A percentile compares a stretch with the other conserved stretches of the same genome.
Evolutionary conservation across 2,797 vertebrate genomes (phyloP).

Genomic region (Euthynnus affinis): DNA sequence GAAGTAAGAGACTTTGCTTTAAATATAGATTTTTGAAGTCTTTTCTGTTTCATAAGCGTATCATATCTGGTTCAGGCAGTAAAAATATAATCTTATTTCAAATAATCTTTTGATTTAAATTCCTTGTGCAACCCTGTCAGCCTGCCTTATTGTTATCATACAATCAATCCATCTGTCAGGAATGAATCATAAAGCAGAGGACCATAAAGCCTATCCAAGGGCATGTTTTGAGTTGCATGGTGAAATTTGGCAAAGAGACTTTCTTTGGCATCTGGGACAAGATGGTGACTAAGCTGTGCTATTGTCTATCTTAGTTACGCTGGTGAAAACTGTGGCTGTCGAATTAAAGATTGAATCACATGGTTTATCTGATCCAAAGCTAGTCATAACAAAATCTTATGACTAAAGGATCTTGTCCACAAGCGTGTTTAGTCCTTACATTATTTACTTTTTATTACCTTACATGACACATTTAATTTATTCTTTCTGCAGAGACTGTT

Average conservation of each 20-base stretch:
- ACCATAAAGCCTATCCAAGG: background rate
- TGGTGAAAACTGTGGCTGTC: constrained; percentile 11
- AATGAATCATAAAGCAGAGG: constrained; percentile 33
- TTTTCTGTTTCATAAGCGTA: background rate
- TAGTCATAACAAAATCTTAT: constrained; percentile 50
- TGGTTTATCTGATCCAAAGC: constrained; percentile 54
- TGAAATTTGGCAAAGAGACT: constrained; percentile 2
- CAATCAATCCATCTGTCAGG: constrained; percentile 10
- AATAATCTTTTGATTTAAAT: background rate
- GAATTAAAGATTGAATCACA: constrained; percentile 24
- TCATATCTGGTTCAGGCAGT: background rate
- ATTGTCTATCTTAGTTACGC: constrained; percentile 16
- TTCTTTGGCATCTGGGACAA: constrained; percentile 4
- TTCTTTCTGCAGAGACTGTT: background rate
- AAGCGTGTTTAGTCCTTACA: background rate
- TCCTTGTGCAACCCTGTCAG: background rate
- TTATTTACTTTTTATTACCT: background rate
- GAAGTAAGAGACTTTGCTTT: too few relatives aligned
- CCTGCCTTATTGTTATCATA: constrained; percentile 9
- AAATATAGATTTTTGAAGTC: background rate
- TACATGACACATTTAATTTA: background rate
- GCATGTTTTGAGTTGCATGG: constrained; percentile 27
- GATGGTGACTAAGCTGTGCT: constrained; percentile 33
- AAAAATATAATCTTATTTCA: background rate
- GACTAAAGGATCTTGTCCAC: constrained; percentile 17